Evolutionary conservation across 2,888 invertebrate species (phyloP), one percentile per base, ranked within the genome.

Genomic region (Cinara cedri): DNA sequence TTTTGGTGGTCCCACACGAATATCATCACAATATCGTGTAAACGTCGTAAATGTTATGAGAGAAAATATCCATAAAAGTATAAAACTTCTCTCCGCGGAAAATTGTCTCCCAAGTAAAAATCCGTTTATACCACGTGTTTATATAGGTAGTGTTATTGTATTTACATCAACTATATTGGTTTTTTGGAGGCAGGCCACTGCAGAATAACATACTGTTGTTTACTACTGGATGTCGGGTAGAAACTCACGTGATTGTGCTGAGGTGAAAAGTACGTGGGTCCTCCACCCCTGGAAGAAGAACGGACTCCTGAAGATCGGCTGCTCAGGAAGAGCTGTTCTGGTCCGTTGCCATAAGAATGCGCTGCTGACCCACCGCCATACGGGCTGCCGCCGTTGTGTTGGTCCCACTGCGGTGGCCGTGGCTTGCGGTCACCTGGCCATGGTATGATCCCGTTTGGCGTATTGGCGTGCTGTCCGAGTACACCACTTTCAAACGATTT

Each of bases 401-500:
- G 72, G 26, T 78, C 76, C 76, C 76, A 78, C 34, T 78, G 68
- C 19, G 63, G 21, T 21, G 16, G 16, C 21, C 63, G 19, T 16
- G 34, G 49, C n/a, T 57, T 66, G 9, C 55, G 24, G 24, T 82
- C 82, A 44, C 81, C 81, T 14, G 82, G 82, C 82, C 82, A 82
- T 14, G 82, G 80, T 26, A 82, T 78, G 51, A 80, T 72, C 1
- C 82, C 82, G 72, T 82, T 82, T 13, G 82, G 82, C 1, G 82
- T 82, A 51, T 81, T 82, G 9, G 82, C 72, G 49, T 82, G 81
- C 13, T 82, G 81, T 1, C 82, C 80, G 11, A 82, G 54, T 13
- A 82, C 82, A 2, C 82, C 82, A 13, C 81, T 82, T 55, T 82
- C 82, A 16, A 81, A 81, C 60, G 81, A 72, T 54, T 76, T 81